Base-by-base conservation (phyloP, 2,888 invertebrate genomes). In the Lapara coniferarum region DNA sequence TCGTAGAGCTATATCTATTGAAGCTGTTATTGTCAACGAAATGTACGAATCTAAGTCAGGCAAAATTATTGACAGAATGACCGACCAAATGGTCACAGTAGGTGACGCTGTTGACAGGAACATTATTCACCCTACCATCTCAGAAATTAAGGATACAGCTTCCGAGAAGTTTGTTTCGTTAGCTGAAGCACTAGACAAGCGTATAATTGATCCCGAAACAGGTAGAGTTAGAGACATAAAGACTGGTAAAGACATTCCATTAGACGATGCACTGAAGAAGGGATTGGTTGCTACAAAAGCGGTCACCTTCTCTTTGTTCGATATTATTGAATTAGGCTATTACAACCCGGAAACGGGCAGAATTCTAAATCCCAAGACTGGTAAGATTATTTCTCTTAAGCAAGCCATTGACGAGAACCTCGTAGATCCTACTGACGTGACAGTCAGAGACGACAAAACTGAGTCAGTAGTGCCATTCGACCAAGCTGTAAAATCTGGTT, bases 71-170 rank as follows among this genome's bases (percentile, higher is more conserved):
- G 97, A 98, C 86, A 95, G 95, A 37, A 91, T 97, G 73, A 96
- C 97, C 52, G 95, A 96, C 78, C 96, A 97, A 85, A 90, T 95
- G 75, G 93, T 98, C 0, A 95, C 96, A 76, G 94, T 98, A 25
- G 95, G 95, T 67, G 97, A 97, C 81, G 97, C 97, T 2, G 95
- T 98, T 66, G 95, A 96, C 75, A 95, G 97, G 79, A 96, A 97
- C 77, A 95, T 98, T 73, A 95, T 98, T 46, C 97, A 98, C 88
- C 96, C 97, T 0, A 96, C 96, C 72, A 96, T 97, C 75, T 97
- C 97, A 7, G 95, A 97, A 87, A 96, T 98, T 74, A 96, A 96
- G 84, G 97, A 98, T 84, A 96, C 96, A 0, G 95, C 95, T 78
- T 95, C 95, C 66, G 96, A 97, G 69, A 95, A 95, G 75, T 96